These are phyloP conservation scores for Nomada fucata DNA, from an alignment of 2,888 invertebrate species.

Conservation along the genomic window DNA sequence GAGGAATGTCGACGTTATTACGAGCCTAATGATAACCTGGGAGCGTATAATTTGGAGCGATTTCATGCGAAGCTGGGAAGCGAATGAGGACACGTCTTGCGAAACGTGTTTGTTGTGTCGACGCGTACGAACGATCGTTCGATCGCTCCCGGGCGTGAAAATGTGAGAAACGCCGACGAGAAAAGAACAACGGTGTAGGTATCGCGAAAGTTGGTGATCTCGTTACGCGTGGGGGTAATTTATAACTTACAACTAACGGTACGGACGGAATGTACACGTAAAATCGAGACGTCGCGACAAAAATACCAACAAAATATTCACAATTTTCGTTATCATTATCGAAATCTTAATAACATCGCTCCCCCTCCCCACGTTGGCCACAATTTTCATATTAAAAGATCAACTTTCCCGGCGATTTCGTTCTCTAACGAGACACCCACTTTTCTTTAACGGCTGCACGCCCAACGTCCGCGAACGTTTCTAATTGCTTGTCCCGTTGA, in stretches of 20 bases:
- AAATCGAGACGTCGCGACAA: background rate
- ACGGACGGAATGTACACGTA: background rate
- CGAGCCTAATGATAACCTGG: slow-evolving; percentile 14
- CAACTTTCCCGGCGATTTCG: slow-evolving; percentile 13
- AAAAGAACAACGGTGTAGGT: background rate
- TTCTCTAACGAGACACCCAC: background rate
- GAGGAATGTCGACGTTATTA: slow-evolving; percentile 7
- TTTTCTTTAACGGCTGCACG: background rate
- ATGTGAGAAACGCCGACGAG: background rate
- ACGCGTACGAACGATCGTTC: background rate
- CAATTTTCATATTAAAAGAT: slow-evolving; percentile 11
- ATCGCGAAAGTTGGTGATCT: slow-evolving; percentile 5
- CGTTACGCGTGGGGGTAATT: slow-evolving; percentile 8
- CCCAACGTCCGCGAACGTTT: slow-evolving; percentile 3
- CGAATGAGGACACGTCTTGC: slow-evolving; percentile 15
- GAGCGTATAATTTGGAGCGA: slow-evolving; percentile 17
- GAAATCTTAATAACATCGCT: slow-evolving; percentile 19
- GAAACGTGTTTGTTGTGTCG: background rate
- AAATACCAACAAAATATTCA: background rate
- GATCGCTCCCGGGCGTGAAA: background rate
- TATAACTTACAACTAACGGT: background rate
- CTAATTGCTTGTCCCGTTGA: slow-evolving; percentile 21
- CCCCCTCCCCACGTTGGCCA: background rate
- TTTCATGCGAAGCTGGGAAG: background rate
- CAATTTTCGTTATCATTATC: slow-evolving; percentile 12